Percentiles rank a stretch among this genome's conserved stretches.
Conservation (phyloP, 37 sponge, comb jelly and placozoan genomes). For the Oopsacas minuta region DNA sequence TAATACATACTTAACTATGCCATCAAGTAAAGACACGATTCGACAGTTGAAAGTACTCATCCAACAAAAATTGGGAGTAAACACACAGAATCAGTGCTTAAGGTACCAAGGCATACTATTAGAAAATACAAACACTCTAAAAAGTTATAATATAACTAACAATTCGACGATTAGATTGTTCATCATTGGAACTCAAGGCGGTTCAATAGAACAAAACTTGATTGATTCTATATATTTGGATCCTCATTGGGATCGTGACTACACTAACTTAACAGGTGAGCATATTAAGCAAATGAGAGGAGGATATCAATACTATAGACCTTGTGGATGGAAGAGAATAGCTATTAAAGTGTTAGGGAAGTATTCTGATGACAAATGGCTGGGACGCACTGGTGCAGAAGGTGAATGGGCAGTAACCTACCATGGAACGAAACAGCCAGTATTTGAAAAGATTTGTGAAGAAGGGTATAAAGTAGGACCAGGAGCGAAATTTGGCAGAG, state of each 20-base stretch:
- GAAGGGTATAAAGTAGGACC: background rate
- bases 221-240: background rate
- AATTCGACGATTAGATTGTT: background rate
- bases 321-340: slow-evolving; percentile 31
- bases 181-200: background rate
- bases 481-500: slow-evolving; percentile 18
- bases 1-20: too few relatives aligned
- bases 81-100: background rate
- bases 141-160: background rate
- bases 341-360: slow-evolving; percentile 26
- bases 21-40: background rate
- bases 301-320: slow-evolving; percentile 29
- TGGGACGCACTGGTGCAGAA: background rate
- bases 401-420: slow-evolving; percentile 35
- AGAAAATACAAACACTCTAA: background rate
- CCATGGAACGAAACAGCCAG: slow-evolving; percentile 5
- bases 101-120: background rate
- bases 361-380: slow-evolving; percentile 26
- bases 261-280: slow-evolving; percentile 22
- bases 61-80: background rate
- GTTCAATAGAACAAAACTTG: background rate
- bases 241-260: slow-evolving; percentile 23
- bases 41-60: background rate
- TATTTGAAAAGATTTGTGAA: background rate
- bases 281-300: slow-evolving; percentile 22